A percentile compares a stretch with the other conserved stretches of the same genome.
phyloP scores from a whole-genome alignment of 2,113 vertebrate species.

The Pelvicachromis taeniatus region DNA sequence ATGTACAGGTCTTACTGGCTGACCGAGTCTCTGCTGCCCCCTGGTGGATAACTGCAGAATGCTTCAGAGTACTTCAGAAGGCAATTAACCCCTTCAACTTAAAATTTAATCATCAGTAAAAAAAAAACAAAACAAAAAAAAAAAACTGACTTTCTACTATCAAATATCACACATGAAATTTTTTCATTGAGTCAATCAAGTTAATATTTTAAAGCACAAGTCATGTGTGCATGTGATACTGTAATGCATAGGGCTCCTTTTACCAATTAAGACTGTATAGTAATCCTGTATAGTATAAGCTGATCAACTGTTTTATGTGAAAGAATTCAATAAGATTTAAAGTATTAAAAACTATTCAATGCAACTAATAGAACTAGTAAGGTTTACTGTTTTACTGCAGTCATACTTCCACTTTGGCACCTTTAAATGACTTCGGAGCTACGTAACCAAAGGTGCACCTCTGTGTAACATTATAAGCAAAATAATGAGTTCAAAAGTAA shows the following conservation, averaged over 20 bases:
- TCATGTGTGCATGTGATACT: neutral
- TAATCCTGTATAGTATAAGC: neutral
- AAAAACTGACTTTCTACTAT: neutral
- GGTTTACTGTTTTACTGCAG: neutral
- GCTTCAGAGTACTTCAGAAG: neutral
- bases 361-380: neutral
- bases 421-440: neutral
- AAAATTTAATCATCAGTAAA: neutral
- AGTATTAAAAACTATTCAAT: too few relatives aligned
- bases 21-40: slow-evolving; percentile 52
- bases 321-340: neutral
- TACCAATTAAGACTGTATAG: neutral
- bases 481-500: neutral
- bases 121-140: too few relatives aligned
- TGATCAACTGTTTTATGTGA: neutral
- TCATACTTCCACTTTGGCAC: neutral
- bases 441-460: neutral
- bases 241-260: neutral
- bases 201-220: neutral
- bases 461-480: neutral
- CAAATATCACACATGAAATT: neutral
- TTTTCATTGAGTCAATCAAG: neutral
- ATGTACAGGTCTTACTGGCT: neutral
- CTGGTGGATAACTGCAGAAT: slow-evolving; percentile 44
- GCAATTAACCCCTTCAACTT: neutral